A percentile compares a stretch with the other conserved stretches of the same genome.
Evolutionary conservation across 2,888 invertebrate species (phyloP).

Genomic region (Hylaea fasciaria): DNA sequence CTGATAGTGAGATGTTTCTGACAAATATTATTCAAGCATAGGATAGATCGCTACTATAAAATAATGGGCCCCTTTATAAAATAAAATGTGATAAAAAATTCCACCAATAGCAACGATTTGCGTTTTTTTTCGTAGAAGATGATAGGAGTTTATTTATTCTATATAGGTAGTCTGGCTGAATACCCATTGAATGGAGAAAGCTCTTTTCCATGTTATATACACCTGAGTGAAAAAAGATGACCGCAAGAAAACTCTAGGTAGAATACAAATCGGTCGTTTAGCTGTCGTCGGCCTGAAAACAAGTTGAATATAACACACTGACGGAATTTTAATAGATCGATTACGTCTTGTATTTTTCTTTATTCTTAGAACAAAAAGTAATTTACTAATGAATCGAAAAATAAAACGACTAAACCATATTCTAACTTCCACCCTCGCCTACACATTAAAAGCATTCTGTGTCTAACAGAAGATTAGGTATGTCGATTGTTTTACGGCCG

Average conservation of each 20-base stretch:
- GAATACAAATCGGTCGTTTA: slow-evolving; percentile 17
- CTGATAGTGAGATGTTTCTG: too few relatives aligned
- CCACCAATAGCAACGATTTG: too few relatives aligned
- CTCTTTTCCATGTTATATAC: not conserved
- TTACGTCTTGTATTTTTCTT: slow-evolving; percentile 3
- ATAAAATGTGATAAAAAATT: too few relatives aligned
- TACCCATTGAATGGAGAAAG: not conserved
- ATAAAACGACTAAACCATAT: slow-evolving; percentile 9
- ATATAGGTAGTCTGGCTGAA: not conserved
- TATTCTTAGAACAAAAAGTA: not conserved
- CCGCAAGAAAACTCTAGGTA: slow-evolving; percentile 3
- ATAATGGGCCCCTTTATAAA: too few relatives aligned
- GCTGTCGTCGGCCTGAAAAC: not conserved
- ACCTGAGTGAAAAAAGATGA: slow-evolving; percentile 8
- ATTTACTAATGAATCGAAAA: slow-evolving; percentile 12
- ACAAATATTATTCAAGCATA: too few relatives aligned
- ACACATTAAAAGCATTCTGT: slow-evolving; percentile 20
- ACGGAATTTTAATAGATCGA: slow-evolving; percentile 15
- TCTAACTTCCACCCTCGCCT: slow-evolving; percentile 7
- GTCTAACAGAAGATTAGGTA: slow-evolving; percentile 16
- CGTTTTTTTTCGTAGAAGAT: too few relatives aligned
- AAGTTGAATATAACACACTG: not conserved
- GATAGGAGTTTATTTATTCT: not conserved
- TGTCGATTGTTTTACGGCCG: slow-evolving; percentile 23
- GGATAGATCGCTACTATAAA: too few relatives aligned